Percentiles rank a stretch among this genome's conserved stretches.
Conservation (phyloP, 2,113 vertebrate species). For the Barbus barbus region DNA sequence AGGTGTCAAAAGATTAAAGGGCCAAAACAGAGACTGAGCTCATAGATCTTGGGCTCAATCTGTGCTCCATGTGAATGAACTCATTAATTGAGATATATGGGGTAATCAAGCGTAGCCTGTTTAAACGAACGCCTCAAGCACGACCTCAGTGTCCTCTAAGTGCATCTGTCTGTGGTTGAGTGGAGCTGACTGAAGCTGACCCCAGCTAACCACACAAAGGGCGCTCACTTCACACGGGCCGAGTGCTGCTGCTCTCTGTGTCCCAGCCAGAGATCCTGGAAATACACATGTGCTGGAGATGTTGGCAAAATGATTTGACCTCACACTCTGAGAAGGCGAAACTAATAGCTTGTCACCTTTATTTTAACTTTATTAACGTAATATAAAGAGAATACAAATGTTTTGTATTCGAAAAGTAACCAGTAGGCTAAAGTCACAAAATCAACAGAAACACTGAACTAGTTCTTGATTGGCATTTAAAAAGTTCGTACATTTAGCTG, state of each 20-base stretch:
- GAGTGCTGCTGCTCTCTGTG: neutral
- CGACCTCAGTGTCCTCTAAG: slow-evolving; percentile 18
- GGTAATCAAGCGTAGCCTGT: slow-evolving; percentile 66
- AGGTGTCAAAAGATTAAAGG: slow-evolving; percentile 57
- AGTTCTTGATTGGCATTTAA: too few relatives aligned
- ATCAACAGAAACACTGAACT: neutral
- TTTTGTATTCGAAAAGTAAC: neutral
- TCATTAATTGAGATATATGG: slow-evolving; percentile 62
- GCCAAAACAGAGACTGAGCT: neutral
- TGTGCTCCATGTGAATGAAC: slow-evolving; percentile 60
- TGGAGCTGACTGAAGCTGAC: slow-evolving; percentile 9
- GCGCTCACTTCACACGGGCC: neutral
- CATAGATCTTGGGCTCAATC: neutral
- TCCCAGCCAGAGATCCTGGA: neutral
- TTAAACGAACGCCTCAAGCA: slow-evolving; percentile 41
- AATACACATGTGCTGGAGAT: neutral
- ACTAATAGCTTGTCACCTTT: neutral
- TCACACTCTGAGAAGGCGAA: neutral
- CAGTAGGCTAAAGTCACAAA: neutral
- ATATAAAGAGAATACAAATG: neutral
- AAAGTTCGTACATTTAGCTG: too few relatives aligned
- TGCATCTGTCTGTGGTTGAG: slow-evolving; percentile 26
- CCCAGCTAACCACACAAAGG: slow-evolving; percentile 18
- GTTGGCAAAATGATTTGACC: neutral
- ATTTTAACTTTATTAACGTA: neutral